Evolutionary conservation across 2,797 vertebrate species (phyloP), one percentile per base, ranked within the genome.

Genomic region (Mareca strepera): DNA sequence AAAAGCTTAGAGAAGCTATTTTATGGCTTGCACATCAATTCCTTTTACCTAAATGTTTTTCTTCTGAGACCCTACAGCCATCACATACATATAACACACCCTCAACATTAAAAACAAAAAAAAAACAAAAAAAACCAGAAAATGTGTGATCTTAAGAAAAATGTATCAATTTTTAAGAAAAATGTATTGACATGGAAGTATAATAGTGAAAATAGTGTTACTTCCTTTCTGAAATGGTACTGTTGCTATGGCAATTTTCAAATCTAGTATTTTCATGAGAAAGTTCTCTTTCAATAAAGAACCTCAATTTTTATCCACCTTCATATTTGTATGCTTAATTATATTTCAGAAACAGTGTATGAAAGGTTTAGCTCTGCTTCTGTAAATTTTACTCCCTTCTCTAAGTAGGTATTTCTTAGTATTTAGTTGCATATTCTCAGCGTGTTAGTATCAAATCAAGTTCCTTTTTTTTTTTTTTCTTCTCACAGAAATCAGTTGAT

Each of bases 221-320:
- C 63, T 82, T 48, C 53, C 39, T 89, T 95, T 93, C 52, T 93
- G 78, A 68, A 93, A 83, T 7, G 53, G 44, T 53, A 88, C 70
- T 76, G 84, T 91, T 97, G 85, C 82, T 72, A 95, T 73, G 86
- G 86, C 56, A 96, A 95, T 96, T 92, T 90, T 93, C 48, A 90
- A 91, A 94, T 78, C 56, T 68, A 46, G 8, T 17, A 50, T 78
- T 96, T 94, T 81, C 58, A 50, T 59, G 20, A 82, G 78, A 91
- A 93, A 92, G n/a, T 31, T 95, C 46, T 73, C 55, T 73, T 84
- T 64, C 25, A 52, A 93, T 48, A 93, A 94, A 95, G 28, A 94
- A 44, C 14, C 16, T 86, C 44, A 68, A 64, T 83, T 96, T 96
- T 95, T 88, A 92, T 79, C 25, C 64, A 86, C 16, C 43, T 82